A percentile compares a stretch with the other conserved stretches of the same genome.
phyloP scores from a whole-genome alignment of 2,797 vertebrate species.

The Oophaga sylvatica region DNA sequence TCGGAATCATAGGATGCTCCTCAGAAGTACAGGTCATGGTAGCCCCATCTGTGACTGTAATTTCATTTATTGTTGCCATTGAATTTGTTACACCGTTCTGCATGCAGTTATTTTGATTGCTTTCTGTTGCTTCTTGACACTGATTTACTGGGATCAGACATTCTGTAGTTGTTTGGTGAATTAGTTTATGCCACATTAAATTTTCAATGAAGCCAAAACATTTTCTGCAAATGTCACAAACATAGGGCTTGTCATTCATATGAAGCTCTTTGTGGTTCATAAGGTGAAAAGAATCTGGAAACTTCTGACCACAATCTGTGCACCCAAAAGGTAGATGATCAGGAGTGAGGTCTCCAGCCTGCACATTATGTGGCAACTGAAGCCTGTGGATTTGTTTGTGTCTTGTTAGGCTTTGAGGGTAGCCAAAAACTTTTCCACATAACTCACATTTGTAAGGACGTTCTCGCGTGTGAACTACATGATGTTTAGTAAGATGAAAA shows the following conservation, averaged over 20 bases:
- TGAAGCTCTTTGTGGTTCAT: conserved; percentile 93
- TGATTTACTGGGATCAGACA: conserved; percentile 63
- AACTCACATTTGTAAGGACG: conserved; percentile 93
- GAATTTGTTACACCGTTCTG: conserved; percentile 67
- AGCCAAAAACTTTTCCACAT: conserved; percentile 93
- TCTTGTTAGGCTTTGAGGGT: conserved; percentile 92
- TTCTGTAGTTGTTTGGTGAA: conserved; percentile 71
- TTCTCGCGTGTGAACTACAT: conserved; percentile 92
- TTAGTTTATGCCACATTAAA: conserved; percentile 76
- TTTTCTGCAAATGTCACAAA: conserved; percentile 88
- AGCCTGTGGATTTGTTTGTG: conserved; percentile 92
- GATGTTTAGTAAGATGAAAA: conserved; percentile 95
- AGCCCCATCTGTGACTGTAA: conserved; percentile 55
- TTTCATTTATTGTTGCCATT: conserved; percentile 60
- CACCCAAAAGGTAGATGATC: conserved; percentile 71
- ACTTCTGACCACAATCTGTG: conserved; percentile 73
- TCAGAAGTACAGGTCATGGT: conserved; percentile 57
- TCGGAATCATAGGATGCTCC: conserved; percentile 55
- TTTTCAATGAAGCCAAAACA: conserved; percentile 77
- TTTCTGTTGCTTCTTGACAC: conserved; percentile 34
- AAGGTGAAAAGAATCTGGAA: conserved; percentile 77
- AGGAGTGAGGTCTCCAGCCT: conserved; percentile 73
- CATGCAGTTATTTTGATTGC: conserved; percentile 53
- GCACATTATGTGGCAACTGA: conserved; percentile 63
- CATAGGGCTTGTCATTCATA: conserved; percentile 87